Evolutionary conservation across 2,113 vertebrate genomes (phyloP).

Genomic region (Nanorana parkeri): DNA sequence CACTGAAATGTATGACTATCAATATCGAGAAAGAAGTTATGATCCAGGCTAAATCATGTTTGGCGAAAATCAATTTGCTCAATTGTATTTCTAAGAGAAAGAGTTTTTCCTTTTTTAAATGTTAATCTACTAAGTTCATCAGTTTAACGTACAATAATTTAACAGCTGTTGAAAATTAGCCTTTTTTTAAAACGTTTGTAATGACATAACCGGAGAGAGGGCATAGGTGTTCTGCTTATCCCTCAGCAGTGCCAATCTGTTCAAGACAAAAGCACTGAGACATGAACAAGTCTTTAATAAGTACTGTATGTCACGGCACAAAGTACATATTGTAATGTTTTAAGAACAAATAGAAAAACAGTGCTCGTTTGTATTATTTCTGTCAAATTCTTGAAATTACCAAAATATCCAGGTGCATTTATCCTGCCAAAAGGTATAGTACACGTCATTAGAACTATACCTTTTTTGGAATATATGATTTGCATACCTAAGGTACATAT

Average conservation of each 20-base stretch:
- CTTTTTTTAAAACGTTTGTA: neutral
- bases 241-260: neutral
- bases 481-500: too few relatives aligned
- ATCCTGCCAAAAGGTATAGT: neutral
- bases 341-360: neutral
- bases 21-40: too few relatives aligned
- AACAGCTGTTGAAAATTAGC: too few relatives aligned
- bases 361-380: neutral
- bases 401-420: neutral
- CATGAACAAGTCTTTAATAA: neutral
- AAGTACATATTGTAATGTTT: neutral
- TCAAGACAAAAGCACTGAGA: neutral
- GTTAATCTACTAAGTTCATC: too few relatives aligned
- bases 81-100: too few relatives aligned
- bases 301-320: neutral
- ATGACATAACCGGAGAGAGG: neutral
- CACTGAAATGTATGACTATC: too few relatives aligned
- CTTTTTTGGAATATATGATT: too few relatives aligned
- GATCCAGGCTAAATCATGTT: too few relatives aligned
- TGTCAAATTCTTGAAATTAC: neutral
- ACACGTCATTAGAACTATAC: neutral
- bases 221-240: neutral
- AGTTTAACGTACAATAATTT: too few relatives aligned
- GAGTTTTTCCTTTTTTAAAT: too few relatives aligned
- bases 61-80: too few relatives aligned